Percentiles rank a stretch among this genome's conserved stretches.
These are phyloP conservation scores for Coreius guichenoti DNA, from an alignment of 2,797 vertebrate species.

Conservation along the genomic window DNA sequence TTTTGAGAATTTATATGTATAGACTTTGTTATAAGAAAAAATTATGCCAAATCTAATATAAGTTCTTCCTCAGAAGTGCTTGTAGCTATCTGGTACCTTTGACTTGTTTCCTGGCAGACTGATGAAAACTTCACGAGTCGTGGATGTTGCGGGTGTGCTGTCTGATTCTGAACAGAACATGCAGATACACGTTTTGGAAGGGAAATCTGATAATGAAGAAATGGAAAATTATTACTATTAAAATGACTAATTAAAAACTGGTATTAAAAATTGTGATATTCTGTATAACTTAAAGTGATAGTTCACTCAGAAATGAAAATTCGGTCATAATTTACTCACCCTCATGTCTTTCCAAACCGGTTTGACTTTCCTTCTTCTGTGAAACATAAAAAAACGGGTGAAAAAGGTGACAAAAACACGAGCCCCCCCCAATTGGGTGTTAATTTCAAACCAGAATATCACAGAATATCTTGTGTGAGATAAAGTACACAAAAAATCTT, in stretches of 20 bases:
- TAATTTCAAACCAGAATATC: too few species aligned
- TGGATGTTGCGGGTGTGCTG: neutral
- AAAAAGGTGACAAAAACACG: too few species aligned
- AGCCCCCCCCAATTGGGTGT: too few species aligned
- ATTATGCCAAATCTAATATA: neutral
- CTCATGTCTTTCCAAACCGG: neutral
- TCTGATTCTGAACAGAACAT: neutral
- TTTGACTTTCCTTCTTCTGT: conserved; percentile 1
- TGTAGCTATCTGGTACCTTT: neutral
- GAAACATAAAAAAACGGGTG: neutral
- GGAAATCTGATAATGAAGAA: neutral
- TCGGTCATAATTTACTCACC: neutral
- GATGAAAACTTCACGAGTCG: neutral
- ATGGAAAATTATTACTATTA: neutral
- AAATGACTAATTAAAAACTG: neutral
- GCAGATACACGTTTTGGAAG: neutral
- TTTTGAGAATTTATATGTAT: neutral
- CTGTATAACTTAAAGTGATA: neutral
- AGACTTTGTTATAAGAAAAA: neutral
- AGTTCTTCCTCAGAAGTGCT: neutral
- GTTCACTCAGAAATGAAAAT: neutral
- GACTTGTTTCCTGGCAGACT: neutral
- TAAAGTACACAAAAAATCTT: too few species aligned
- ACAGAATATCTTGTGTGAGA: too few species aligned
- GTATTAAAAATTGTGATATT: too few species aligned